Evolutionary conservation across 2,113 vertebrate species (phyloP).

Genomic region (Myxocyprinus asiaticus): DNA sequence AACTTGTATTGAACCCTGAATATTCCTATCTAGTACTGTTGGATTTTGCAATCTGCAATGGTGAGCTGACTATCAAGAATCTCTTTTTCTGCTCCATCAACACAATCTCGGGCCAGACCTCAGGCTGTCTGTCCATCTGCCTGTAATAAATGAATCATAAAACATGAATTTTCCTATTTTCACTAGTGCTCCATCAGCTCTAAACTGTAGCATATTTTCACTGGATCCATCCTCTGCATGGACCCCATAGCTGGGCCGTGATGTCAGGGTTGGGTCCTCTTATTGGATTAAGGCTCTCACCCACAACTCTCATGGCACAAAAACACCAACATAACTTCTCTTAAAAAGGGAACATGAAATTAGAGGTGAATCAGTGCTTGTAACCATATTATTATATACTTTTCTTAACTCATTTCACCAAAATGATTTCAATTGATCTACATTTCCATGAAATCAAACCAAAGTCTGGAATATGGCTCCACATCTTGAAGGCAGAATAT

Average conservation of each 20-base stretch:
- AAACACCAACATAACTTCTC: constrained; percentile 58
- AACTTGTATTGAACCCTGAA: background rate
- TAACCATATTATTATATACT: constrained; percentile 72
- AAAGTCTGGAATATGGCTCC: constrained; percentile 59
- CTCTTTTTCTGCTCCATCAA: constrained; percentile 59
- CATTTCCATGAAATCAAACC: constrained; percentile 72
- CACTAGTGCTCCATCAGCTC: constrained; percentile 35
- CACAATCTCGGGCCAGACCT: constrained; percentile 47
- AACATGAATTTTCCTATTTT: constrained; percentile 56
- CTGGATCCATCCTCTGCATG: constrained; percentile 62
- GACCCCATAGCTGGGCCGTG: constrained; percentile 62
- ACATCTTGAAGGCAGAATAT: constrained; percentile 58
- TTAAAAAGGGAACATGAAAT: constrained; percentile 73
- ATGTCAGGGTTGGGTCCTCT: constrained; percentile 64
- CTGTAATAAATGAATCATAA: constrained; percentile 43
- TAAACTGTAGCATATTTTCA: constrained; percentile 60
- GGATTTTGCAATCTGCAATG: constrained; percentile 22
- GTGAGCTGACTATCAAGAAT: constrained; percentile 54
- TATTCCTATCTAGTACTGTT: background rate
- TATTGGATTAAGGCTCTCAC: constrained; percentile 59
- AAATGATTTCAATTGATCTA: constrained; percentile 70
- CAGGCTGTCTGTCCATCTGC: constrained; percentile 53
- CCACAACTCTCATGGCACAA: constrained; percentile 60
- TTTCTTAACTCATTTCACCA: constrained; percentile 64
- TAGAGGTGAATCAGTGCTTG: constrained; percentile 73